These are phyloP conservation scores for Tenthredo notha DNA, from an alignment of 2,888 invertebrate genomes.

Conservation along the genomic window DNA sequence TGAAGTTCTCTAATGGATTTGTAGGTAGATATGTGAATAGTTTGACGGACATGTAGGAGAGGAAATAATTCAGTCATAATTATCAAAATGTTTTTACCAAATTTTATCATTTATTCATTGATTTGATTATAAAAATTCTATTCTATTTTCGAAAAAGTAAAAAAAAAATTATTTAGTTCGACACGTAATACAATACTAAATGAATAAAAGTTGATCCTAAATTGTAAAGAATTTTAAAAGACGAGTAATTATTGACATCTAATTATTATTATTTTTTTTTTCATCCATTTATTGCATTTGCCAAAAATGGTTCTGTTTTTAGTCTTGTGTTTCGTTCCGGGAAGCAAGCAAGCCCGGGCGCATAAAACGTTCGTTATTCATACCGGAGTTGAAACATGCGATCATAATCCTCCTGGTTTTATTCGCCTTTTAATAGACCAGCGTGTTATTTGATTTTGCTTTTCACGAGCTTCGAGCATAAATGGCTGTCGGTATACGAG, in stretches of 20 bases:
- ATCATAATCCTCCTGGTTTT: conserved; percentile 66
- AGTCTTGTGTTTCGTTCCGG: not conserved
- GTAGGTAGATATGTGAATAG: not conserved
- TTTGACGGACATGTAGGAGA: not conserved
- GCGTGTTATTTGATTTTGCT: conserved; percentile 68
- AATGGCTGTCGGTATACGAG: conserved; percentile 16
- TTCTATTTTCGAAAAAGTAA: not conserved
- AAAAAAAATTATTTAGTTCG: not conserved
- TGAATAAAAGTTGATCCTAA: not conserved
- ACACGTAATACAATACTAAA: not conserved
- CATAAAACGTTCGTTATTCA: conserved; percentile 49
- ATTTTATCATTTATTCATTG: not conserved
- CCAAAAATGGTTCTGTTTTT: conserved; percentile 52
- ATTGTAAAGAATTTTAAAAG: not conserved
- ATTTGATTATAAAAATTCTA: not conserved
- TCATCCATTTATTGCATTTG: not conserved
- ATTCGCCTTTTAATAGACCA: conserved; percentile 69
- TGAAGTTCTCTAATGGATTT: conserved; percentile 8
- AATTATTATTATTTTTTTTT: not conserved
- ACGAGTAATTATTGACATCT: not conserved
- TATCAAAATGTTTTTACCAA: not conserved
- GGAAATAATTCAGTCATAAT: not conserved
- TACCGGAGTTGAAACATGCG: conserved; percentile 62
- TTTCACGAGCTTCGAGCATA: conserved; percentile 55
- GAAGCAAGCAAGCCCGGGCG: conserved; percentile 47